Percentiles rank a stretch among this genome's conserved stretches.
These are phyloP conservation scores for Mixornis gularis DNA, from an alignment of 2,113 vertebrate species.

Conservation along the genomic window DNA sequence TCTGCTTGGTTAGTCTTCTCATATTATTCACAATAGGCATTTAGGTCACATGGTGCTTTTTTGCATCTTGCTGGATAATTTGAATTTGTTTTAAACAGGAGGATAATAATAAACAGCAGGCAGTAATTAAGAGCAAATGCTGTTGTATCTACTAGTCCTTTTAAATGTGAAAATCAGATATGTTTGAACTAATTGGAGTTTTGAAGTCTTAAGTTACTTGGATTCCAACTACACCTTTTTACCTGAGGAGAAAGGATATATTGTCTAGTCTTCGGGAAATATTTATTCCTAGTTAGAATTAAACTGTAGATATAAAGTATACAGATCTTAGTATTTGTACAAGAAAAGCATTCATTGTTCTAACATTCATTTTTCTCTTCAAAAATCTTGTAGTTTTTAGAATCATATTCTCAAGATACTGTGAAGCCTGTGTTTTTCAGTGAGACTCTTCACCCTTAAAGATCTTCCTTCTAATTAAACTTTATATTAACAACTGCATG, in stretches of 20 bases:
- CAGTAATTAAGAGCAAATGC: not conserved
- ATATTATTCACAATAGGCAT: not conserved
- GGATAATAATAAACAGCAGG: not conserved
- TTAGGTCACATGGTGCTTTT: not conserved
- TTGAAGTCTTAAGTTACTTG: not conserved
- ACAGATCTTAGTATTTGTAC: not conserved
- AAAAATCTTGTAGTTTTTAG: not conserved
- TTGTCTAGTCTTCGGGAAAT: not conserved
- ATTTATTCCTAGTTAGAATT: not conserved
- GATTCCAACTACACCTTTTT: not conserved
- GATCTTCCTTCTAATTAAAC: constrained; percentile 58
- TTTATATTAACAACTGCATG: constrained; percentile 29
- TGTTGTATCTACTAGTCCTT: not conserved
- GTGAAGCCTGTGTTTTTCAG: not conserved
- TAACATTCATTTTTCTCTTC: not conserved
- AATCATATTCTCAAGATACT: not conserved
- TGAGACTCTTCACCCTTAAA: constrained; percentile 15
- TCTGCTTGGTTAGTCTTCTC: not conserved
- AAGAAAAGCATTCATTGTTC: not conserved
- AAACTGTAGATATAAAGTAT: not conserved
- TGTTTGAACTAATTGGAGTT: not conserved
- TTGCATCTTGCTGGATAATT: not conserved
- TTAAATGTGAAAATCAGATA: not conserved
- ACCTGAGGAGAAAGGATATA: not conserved
- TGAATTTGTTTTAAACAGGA: not conserved